Evolutionary conservation across 2,113 vertebrate genomes (phyloP), one percentile per base, ranked within the genome.

Genomic region (Oreochromis niloticus): DNA sequence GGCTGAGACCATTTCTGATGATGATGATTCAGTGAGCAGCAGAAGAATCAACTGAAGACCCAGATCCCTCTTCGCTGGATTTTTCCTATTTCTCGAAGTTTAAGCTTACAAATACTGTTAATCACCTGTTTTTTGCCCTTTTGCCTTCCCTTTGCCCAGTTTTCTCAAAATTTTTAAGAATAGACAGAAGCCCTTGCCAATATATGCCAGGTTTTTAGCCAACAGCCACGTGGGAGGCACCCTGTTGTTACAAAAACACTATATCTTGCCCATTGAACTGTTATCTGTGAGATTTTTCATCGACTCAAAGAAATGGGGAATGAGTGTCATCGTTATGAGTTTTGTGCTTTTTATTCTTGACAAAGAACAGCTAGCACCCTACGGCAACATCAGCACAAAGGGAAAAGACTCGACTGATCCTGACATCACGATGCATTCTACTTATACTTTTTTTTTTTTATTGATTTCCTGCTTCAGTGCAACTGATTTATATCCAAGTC

Each of bases 261-360:
- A 73, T 73, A 27, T 46, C 41, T 16, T 46, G 66, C 5, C 66
- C 2, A 2, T 27, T 24, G 22, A 46, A 46, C 66, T 43, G 14
- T 43, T 71, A 0, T 71, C 36, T 24, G 39, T 43, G 22, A 43
- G n/a, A 13, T 16, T 73, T 73, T 27, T 2, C 22, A 46, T 71
- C 13, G 43, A 73, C 5, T 10, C 13, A 1, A 71, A 71, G 66
- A 46, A 71, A 43, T 43, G 36, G 36, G 7, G 14, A 71, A 66
- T 63, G 9, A 36, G 6, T 0, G 10, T 9, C 39, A 16, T 27
- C 3, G 14, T 24, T 24, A 7, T 27, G 16, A 71, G 13, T 71
- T 71, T 16, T 13, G 13, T 71, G 66, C 13, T 14, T 71, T 71
- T 16, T 24, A 27, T 46, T 6, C n/a, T 71, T 71, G 61, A 36